Percentiles rank a stretch among this genome's conserved stretches.
These are phyloP conservation scores for Aptenodytes patagonicus DNA, from an alignment of 2,113 vertebrate genomes.

Conservation along the genomic window DNA sequence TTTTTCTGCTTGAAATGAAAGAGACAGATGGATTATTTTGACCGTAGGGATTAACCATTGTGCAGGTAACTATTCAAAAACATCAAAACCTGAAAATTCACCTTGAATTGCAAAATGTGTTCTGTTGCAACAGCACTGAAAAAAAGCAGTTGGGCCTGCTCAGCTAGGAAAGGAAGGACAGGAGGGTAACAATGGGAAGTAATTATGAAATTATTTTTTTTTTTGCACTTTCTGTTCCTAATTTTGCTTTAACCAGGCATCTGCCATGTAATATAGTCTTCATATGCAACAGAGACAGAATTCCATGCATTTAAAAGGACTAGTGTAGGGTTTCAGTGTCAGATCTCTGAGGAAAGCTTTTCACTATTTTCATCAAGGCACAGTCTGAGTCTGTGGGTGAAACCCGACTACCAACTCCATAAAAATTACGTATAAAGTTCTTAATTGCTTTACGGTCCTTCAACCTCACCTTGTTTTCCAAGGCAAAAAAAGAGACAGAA, in stretches of 20 bases:
- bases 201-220: background rate
- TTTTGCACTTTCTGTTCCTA: background rate
- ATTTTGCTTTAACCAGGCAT: background rate
- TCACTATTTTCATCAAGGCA: background rate
- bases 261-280: background rate
- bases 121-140: background rate
- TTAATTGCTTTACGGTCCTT: background rate
- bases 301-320: background rate
- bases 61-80: background rate
- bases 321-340: background rate
- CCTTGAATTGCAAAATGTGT: background rate
- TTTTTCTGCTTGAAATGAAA: background rate
- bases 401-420: background rate
- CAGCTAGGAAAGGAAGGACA: background rate
- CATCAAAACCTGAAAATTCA: background rate
- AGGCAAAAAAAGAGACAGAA: background rate
- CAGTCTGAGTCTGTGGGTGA: background rate
- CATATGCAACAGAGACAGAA: background rate
- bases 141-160: background rate
- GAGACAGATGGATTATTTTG: background rate
- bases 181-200: background rate
- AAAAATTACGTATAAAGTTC: background rate
- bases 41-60: background rate
- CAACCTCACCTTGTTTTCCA: background rate
- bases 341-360: background rate